Evolutionary conservation across 2,113 vertebrate genomes (phyloP), one percentile per base, ranked within the genome.

Genomic region (Charadrius vociferus): DNA sequence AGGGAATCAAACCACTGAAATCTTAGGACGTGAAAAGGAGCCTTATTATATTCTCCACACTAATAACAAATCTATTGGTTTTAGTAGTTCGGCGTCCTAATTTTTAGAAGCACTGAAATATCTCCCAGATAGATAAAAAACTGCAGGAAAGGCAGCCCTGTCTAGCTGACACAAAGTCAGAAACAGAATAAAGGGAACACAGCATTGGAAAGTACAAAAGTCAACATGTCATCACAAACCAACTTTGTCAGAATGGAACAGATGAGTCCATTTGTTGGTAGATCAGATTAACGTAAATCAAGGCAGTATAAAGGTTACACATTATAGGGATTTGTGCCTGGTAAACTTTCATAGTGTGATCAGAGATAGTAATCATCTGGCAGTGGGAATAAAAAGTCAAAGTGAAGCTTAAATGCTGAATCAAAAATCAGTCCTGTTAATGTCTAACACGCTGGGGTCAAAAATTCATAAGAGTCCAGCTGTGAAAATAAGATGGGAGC

Each of bases 221-320:
- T 97, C 91, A 75, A 95, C 93, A 92, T 73, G 93, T 92, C 93
- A 94, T 95, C 82, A 88, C 75, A 97, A 97, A 97, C 96, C 85
- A 95, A 52, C 78, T 88, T 95, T 96, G 95, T 95, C 85, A 93
- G 92, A 92, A 80, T 95, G 85, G 97, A 95, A 94, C 81, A 93
- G 83, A 82, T 93, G 86, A 95, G 81, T 90, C 94, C 78, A 82
- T 93, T 98, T 96, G 91, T 88, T 92, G 89, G 86, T 94, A 95
- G 91, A 96, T 90, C 73, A 97, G 92, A 97, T 96, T 92, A 97
- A 95, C 22, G 36, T 80, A 94, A 97, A 94, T 88, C 81, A 87
- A 93, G 55, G 85, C 67, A 73, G 62, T 79, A 45, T 85, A 94
- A 96, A 81, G 63, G 73, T 92, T 93, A 55, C 88, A 84, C 23